A percentile compares a stretch with the other conserved stretches of the same genome.
phyloP scores from a whole-genome alignment of 2,797 vertebrate species.

The Neopelma chrysocephalum region DNA sequence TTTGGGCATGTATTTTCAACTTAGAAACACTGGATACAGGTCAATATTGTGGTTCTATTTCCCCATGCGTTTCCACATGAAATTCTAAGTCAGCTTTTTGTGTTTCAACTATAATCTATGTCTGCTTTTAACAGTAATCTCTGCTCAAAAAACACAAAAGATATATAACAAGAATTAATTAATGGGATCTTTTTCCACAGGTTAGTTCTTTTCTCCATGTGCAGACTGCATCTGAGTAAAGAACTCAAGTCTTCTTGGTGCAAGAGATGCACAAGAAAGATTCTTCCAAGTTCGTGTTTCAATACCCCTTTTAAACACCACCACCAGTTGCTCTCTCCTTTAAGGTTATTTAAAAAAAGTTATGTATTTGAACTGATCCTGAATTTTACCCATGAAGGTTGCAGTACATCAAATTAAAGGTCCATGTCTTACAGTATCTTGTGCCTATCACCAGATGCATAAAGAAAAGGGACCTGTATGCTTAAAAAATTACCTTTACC shows the following conservation, averaged over 20 bases:
- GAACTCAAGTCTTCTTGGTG: background rate
- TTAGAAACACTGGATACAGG: background rate
- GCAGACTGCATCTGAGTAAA: background rate
- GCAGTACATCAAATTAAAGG: background rate
- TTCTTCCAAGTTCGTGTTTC: background rate
- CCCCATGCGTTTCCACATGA: background rate
- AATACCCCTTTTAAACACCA: background rate
- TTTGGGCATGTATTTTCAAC: background rate
- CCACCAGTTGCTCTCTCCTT: background rate
- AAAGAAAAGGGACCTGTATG: background rate
- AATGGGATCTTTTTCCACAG: background rate
- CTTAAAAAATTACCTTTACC: background rate
- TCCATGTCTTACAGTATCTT: background rate
- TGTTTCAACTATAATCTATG: background rate
- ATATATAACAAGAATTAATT: background rate
- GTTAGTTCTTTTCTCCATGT: background rate
- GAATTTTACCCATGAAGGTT: background rate
- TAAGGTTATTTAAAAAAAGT: background rate
- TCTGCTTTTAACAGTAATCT: background rate
- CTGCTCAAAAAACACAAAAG: background rate
- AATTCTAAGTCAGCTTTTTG: background rate
- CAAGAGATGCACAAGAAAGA: background rate
- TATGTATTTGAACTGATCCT: background rate
- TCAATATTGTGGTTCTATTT: background rate
- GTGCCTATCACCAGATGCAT: background rate